Evolutionary conservation across 2,888 invertebrate genomes (phyloP).

Genomic region (Drosophila buzzatii): DNA sequence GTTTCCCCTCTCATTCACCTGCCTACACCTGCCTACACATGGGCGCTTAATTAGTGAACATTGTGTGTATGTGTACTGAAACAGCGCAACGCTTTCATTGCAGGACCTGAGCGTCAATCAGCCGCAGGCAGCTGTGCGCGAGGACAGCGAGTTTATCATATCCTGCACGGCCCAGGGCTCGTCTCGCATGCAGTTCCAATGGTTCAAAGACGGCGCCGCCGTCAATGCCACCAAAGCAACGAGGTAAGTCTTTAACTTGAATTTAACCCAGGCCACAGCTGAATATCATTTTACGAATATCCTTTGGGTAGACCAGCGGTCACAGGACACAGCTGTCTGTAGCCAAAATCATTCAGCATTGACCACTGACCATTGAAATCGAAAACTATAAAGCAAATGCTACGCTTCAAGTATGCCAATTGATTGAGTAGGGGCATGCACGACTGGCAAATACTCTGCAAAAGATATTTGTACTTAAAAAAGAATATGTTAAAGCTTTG

Average conservation of each 20-base stretch:
- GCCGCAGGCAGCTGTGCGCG: conserved; percentile 87
- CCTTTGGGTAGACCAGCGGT: not conserved
- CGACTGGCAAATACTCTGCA: conserved; percentile 10
- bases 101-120: conserved; percentile 87
- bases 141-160: conserved; percentile 91
- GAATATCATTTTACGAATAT: not conserved
- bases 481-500: too few species aligned
- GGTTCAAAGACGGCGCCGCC: conserved; percentile 92
- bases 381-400: conserved; percentile 38
- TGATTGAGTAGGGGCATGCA: not conserved
- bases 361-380: conserved; percentile 15
- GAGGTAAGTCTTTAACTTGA: conserved; percentile 86
- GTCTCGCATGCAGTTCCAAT: conserved; percentile 90
- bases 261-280: not conserved
- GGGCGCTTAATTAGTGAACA: conserved; percentile 55
- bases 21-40: not conserved
- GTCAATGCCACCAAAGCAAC: conserved; percentile 91
- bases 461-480: accelerated
- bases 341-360: not conserved
- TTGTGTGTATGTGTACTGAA: conserved; percentile 37
- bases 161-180: conserved; percentile 93
- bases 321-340: conserved; percentile 32
- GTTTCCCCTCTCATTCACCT: too few species aligned
- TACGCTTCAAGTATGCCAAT: conserved; percentile 2
- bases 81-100: conserved; percentile 35